A percentile compares a stretch with the other conserved stretches of the same genome.
phyloP scores from a whole-genome alignment of 2,113 vertebrate genomes.

The Pelvicachromis taeniatus region DNA sequence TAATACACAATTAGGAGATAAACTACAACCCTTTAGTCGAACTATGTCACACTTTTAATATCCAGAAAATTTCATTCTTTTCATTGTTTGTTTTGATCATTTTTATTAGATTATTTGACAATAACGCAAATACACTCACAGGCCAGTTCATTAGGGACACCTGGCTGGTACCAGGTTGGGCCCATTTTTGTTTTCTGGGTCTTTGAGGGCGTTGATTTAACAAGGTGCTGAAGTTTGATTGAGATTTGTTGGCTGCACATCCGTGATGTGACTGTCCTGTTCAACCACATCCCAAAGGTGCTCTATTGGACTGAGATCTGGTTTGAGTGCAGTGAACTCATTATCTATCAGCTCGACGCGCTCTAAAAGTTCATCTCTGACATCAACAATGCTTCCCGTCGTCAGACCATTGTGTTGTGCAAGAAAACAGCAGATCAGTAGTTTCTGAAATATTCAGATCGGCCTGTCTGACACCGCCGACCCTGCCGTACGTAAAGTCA shows the following conservation, averaged over 20 bases:
- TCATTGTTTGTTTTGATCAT: background rate
- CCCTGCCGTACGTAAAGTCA: background rate
- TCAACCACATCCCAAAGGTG: background rate
- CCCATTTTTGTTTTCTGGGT: background rate
- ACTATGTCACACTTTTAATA: background rate
- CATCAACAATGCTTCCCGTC: background rate
- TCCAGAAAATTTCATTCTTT: background rate
- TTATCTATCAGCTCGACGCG: background rate
- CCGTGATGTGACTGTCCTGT: background rate
- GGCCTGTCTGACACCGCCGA: background rate
- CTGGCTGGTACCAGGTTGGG: background rate
- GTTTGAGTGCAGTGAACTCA: background rate
- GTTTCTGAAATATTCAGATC: background rate
- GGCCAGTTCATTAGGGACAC: background rate
- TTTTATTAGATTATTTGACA: background rate
- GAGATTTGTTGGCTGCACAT: background rate
- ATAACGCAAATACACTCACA: background rate
- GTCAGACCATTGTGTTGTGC: background rate
- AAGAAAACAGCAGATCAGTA: background rate
- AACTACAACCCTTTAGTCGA: background rate
- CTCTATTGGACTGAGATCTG: background rate
- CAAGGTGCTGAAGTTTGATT: background rate
- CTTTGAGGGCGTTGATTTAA: background rate
- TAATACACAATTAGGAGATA: background rate
- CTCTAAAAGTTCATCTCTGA: background rate